Percentiles rank a stretch among this genome's conserved stretches.
phyloP scores from a whole-genome alignment of 2,888 invertebrate genomes.

The Keiferia lycopersicella region DNA sequence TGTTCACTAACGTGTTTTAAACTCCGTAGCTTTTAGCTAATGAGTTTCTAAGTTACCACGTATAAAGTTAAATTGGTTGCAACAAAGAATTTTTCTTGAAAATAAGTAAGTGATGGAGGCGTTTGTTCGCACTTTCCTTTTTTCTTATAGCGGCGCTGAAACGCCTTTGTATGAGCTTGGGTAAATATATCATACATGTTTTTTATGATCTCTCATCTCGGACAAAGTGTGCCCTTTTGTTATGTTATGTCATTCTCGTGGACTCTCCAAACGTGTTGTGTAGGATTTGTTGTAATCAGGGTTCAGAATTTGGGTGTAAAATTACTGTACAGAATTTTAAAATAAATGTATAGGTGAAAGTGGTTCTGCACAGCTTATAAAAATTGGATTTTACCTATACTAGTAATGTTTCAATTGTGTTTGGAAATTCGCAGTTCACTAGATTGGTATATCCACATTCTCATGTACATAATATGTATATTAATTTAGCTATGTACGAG shows the following conservation, averaged over 20 bases:
- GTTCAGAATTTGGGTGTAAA: not conserved
- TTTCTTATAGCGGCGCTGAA: slow-evolving; percentile 18
- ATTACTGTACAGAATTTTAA: slow-evolving; percentile 27
- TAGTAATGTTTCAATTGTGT: too few relatives aligned
- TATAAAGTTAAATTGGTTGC: slow-evolving; percentile 9
- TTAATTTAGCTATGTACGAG: too few relatives aligned
- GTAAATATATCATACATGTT: slow-evolving; percentile 9
- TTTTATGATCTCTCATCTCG: slow-evolving; percentile 39
- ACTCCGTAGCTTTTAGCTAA: slow-evolving; percentile 6
- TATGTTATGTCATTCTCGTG: slow-evolving; percentile 40
- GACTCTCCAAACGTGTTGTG: slow-evolving; percentile 29
- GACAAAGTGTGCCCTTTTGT: slow-evolving; percentile 55
- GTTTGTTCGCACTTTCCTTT: slow-evolving; percentile 11
- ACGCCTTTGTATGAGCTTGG: slow-evolving; percentile 12
- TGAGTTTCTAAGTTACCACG: slow-evolving; percentile 12
- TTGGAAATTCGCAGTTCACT: too few relatives aligned
- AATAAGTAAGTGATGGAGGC: not conserved
- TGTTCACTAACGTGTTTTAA: slow-evolving; percentile 2
- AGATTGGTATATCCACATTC: too few relatives aligned
- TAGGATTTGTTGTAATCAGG: not conserved
- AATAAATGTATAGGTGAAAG: not conserved
- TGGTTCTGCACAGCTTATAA: too few relatives aligned
- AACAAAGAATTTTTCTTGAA: slow-evolving; percentile 1
- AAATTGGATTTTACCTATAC: too few relatives aligned
- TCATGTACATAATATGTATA: too few relatives aligned